Percentiles rank a stretch among this genome's conserved stretches.
Conservation (phyloP, 2,888 invertebrate species). For the Metallyticus violacea region DNA sequence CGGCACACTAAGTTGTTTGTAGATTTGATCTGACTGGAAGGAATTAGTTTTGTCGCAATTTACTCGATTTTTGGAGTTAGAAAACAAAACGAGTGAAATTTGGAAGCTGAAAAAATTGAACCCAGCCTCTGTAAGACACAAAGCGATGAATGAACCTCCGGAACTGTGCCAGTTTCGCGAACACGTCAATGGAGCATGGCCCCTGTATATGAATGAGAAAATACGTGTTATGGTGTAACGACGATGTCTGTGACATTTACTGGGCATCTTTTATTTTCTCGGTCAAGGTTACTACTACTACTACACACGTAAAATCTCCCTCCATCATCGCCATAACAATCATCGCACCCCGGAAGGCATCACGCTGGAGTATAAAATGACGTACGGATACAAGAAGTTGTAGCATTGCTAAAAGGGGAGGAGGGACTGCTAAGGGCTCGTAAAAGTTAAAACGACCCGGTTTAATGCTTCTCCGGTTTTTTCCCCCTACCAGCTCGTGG, state of each 20-base stretch:
- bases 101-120: too few relatives aligned
- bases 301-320: background rate
- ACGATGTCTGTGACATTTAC: background rate
- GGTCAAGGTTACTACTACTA: slow-evolving; percentile 5
- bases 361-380: background rate
- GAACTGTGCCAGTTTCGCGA: background rate
- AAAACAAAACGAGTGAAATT: too few relatives aligned
- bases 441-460: slow-evolving; percentile 9
- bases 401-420: background rate
- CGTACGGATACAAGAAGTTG: background rate
- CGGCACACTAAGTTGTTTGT: too few relatives aligned
- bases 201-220: background rate
- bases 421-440: background rate
- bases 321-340: background rate
- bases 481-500: background rate
- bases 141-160: too few relatives aligned
- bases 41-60: too few relatives aligned
- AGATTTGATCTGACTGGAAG: too few relatives aligned
- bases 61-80: too few relatives aligned
- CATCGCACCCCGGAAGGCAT: background rate
- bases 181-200: background rate
- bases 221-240: background rate
- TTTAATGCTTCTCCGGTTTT: slow-evolving; percentile 6
- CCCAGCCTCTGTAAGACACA: too few relatives aligned
- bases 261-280: slow-evolving; percentile 3